Percentiles rank a stretch among this genome's conserved stretches.
These are phyloP conservation scores for Pristionchus exspectatus DNA, from an alignment of 2,888 invertebrate genomes.

Conservation along the genomic window DNA sequence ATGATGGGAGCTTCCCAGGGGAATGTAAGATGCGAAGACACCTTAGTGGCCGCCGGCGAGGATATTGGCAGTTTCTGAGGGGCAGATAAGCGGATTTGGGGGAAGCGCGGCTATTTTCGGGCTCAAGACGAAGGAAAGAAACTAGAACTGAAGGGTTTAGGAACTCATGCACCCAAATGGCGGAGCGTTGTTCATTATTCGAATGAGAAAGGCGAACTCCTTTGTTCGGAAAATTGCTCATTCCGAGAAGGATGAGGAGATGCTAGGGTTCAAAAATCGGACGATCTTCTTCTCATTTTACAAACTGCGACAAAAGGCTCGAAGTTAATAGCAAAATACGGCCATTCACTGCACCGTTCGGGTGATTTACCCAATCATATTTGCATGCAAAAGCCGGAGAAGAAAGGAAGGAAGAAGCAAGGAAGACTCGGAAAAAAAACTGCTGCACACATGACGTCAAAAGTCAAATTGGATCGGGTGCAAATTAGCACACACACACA, in stretches of 20 bases:
- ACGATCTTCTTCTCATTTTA: no score
- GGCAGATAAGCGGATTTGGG: conserved; percentile 12
- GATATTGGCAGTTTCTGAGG: conserved; percentile 37
- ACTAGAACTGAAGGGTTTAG: not conserved
- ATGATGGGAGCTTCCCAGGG: not conserved
- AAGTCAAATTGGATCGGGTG: not conserved
- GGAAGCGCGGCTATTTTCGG: not conserved
- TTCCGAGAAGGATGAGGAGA: no score
- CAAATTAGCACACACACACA: not conserved
- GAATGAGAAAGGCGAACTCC: not conserved
- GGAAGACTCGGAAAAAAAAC: not conserved
- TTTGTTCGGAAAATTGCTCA: not conserved
- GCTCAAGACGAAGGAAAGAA: not conserved
- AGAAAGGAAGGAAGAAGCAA: not conserved
- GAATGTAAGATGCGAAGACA: conserved; percentile 3
- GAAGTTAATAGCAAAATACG: no score
- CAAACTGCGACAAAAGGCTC: no score
- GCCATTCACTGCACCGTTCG: not conserved
- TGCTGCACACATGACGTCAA: not conserved
- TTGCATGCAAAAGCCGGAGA: not conserved
- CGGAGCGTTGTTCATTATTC: not conserved
- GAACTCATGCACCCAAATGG: not conserved
- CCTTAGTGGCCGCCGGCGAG: not conserved
- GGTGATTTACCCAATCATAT: not conserved
- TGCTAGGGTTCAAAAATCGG: no score